A percentile compares a stretch with the other conserved stretches of the same genome.
phyloP scores from a whole-genome alignment of 2,888 invertebrate genomes.

The Metellina segmentata region DNA sequence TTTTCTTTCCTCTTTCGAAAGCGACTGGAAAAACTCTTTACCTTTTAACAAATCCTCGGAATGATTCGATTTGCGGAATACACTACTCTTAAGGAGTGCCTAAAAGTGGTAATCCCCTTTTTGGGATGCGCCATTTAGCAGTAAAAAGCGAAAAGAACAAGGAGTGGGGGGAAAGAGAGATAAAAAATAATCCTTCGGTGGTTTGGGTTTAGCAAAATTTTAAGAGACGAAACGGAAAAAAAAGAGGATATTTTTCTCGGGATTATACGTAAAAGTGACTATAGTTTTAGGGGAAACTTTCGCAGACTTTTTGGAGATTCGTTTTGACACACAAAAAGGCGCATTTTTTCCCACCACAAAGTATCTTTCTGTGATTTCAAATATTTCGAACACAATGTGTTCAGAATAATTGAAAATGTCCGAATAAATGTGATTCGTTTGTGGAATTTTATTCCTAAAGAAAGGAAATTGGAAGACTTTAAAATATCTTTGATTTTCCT shows the following conservation, averaged over 20 bases:
- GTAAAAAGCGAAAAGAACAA: conserved; percentile 37
- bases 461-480: too few species aligned
- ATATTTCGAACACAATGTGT: too few species aligned
- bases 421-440: too few species aligned
- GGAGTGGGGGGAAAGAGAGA: conserved; percentile 3
- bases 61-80: conserved; percentile 69
- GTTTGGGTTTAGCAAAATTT: conserved; percentile 58
- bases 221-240: conserved; percentile 29
- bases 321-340: not conserved
- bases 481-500: too few species aligned
- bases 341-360: not conserved
- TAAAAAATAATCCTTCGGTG: conserved; percentile 43
- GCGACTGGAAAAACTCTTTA: conserved; percentile 52
- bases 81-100: conserved; percentile 15
- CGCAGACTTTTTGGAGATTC: not conserved
- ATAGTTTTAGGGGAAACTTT: not conserved
- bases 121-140: conserved; percentile 49
- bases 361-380: too few species aligned
- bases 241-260: conserved; percentile 7
- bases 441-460: too few species aligned
- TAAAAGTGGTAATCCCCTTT: conserved; percentile 66
- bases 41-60: conserved; percentile 73
- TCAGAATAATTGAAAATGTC: too few species aligned
- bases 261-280: conserved; percentile 31
- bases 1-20: conserved; percentile 27